These are phyloP conservation scores for Anhinga anhinga DNA, from an alignment of 2,113 vertebrate species.

Conservation along the genomic window DNA sequence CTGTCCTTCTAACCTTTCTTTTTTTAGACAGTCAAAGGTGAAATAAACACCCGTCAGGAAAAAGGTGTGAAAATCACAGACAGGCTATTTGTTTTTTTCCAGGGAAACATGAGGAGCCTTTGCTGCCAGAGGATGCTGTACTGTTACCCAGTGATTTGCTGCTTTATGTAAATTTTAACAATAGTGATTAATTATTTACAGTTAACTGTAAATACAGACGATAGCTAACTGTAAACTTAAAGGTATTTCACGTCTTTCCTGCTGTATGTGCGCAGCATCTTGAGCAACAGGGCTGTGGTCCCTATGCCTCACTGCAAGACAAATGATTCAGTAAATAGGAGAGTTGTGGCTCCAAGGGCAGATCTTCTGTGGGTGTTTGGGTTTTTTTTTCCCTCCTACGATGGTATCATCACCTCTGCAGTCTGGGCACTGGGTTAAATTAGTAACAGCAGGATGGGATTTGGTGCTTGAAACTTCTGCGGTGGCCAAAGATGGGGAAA, in stretches of 20 bases:
- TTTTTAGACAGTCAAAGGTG: not conserved
- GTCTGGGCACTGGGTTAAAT: not conserved
- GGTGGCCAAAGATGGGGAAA: not conserved
- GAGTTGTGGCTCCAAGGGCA: not conserved
- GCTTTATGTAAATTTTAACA: not conserved
- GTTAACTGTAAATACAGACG: not conserved
- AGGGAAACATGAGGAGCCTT: not conserved
- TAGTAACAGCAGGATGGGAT: not conserved
- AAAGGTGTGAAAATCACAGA: not conserved
- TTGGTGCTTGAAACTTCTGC: not conserved
- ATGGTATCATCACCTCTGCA: not conserved
- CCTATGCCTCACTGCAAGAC: not conserved
- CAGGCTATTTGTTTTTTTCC: not conserved
- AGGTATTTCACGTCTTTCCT: not conserved
- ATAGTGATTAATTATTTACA: not conserved
- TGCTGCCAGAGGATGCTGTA: not conserved
- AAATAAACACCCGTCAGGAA: not conserved
- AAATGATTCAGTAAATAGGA: not conserved
- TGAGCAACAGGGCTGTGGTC: not conserved
- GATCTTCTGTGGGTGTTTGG: no score
- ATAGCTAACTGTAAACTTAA: not conserved
- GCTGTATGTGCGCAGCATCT: not conserved
- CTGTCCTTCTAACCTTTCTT: not conserved
- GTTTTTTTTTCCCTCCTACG: not conserved
- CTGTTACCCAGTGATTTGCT: not conserved